Base-by-base conservation (phyloP, 2,797 vertebrate species). In the Pygocentrus nattereri region DNA sequence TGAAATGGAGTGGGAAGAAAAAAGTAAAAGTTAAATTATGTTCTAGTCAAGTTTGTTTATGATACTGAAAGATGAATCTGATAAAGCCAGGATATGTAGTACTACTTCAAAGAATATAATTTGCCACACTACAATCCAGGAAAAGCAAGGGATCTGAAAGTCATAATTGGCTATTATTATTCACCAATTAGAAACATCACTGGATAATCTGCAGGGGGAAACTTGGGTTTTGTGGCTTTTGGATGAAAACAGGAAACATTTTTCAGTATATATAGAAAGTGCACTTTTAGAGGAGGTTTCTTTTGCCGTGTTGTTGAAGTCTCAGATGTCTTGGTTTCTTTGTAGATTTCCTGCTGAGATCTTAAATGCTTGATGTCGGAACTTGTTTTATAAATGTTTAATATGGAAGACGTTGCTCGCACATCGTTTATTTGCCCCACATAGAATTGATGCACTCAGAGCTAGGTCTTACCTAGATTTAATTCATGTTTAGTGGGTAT, bases 61-160 rank as follows among this genome's bases (percentile, higher is more conserved):
- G 25, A 41, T 1, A 8, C 19, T 67, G 19, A 7, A 56, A 41
- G 65, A 15, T 27, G 19, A 25, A 23, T 41, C 4, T 27, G n/a
- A 34, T 71, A 34, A 25, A 7, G 23, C 18, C 23, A 30, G 23
- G 54, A 19, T 30, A n/a, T 18, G 19, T 59, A 18, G 34, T 41
- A 15, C 23, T 23, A 61, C 15, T 6, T 49, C 27, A 21, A n/a
- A n/a, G n/a, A 16, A 27, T 21, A 65, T 15, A 49, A 7, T 52
- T 52, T 50, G 8, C 31, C 67, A 23, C 44, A 31, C 62, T 23
- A 72, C 52, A 50, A 65, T 84, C 61, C 78, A 82, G 68, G 79
- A 74, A n/a, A 87, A 88, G 62, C 80, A 25, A 12, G n/a, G 75
- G 83, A 89, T 88, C 86, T 89, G 81, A 68, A 90, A 86, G 90